phyloP scores from a whole-genome alignment of 2,797 vertebrate genomes.

The Petrocephalus sullivani region DNA sequence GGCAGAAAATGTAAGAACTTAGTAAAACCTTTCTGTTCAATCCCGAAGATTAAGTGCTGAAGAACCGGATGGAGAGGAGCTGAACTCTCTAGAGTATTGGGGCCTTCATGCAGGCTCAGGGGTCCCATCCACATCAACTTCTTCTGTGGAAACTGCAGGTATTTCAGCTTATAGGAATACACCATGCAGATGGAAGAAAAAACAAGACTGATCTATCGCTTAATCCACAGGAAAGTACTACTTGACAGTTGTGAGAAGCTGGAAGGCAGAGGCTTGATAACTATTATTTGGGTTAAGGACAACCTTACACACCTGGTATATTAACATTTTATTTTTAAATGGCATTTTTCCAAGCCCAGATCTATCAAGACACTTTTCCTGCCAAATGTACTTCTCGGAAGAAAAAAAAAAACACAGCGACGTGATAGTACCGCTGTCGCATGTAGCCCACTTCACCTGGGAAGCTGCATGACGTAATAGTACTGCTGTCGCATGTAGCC shows the following conservation, averaged over 20 bases:
- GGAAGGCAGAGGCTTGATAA: not conserved
- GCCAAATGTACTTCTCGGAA: not conserved
- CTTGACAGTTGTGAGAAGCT: not conserved
- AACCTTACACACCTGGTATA: slow-evolving; percentile 14
- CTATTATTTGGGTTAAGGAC: slow-evolving; percentile 7
- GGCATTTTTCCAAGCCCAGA: not conserved
- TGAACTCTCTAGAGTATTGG: not conserved
- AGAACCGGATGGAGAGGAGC: not conserved
- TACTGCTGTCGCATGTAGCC: no score
- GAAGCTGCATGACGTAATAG: not conserved
- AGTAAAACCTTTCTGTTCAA: not conserved
- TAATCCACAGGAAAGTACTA: slow-evolving; percentile 17
- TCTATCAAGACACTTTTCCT: not conserved
- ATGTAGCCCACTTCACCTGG: no score
- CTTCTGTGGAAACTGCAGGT: not conserved
- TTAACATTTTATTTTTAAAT: slow-evolving; percentile 23
- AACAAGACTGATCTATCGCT: slow-evolving; percentile 22
- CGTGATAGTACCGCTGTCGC: no score
- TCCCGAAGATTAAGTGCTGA: not conserved
- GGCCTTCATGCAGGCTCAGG: not conserved
- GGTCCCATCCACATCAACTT: not conserved
- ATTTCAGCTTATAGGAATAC: not conserved
- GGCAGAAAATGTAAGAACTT: not conserved
- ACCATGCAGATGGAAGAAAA: not conserved
- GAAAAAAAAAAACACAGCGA: not conserved